phyloP scores from a whole-genome alignment of 2,797 vertebrate genomes.

The Dicrostonyx torquatus region DNA sequence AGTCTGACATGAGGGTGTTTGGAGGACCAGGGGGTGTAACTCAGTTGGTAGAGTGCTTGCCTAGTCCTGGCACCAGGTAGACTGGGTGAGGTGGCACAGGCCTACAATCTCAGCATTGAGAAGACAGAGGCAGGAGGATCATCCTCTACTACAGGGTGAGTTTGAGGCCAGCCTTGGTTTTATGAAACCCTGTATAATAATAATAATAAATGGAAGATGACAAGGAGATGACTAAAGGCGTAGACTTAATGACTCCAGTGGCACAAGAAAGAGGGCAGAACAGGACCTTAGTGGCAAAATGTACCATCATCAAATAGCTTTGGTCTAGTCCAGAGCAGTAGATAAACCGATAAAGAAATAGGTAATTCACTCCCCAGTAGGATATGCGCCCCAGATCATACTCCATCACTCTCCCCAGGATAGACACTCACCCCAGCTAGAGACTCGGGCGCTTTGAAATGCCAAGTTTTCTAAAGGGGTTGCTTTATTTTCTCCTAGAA shows the following conservation, averaged over 20 bases:
- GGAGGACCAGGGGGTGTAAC: too few species aligned
- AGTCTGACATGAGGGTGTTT: background rate
- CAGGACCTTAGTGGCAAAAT: background rate
- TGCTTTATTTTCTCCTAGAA: background rate
- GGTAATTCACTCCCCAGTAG: background rate
- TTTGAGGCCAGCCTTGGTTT: background rate
- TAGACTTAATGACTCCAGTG: background rate
- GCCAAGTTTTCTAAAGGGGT: slow-evolving; percentile 14
- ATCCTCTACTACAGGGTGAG: background rate
- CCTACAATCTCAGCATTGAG: background rate
- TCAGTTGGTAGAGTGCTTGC: background rate
- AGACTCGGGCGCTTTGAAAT: background rate
- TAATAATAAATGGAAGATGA: background rate
- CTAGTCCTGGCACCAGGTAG: background rate
- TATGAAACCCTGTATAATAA: background rate
- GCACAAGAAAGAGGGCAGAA: background rate
- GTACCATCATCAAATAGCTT: background rate
- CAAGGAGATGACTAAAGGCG: background rate
- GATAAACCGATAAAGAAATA: background rate
- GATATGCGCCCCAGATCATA: background rate
- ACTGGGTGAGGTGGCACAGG: background rate
- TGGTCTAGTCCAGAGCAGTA: background rate
- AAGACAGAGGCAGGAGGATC: background rate
- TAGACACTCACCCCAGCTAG: background rate
- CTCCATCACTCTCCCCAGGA: background rate